phyloP scores from a whole-genome alignment of 2,888 invertebrate genomes.

The Aporophyla nigra region DNA sequence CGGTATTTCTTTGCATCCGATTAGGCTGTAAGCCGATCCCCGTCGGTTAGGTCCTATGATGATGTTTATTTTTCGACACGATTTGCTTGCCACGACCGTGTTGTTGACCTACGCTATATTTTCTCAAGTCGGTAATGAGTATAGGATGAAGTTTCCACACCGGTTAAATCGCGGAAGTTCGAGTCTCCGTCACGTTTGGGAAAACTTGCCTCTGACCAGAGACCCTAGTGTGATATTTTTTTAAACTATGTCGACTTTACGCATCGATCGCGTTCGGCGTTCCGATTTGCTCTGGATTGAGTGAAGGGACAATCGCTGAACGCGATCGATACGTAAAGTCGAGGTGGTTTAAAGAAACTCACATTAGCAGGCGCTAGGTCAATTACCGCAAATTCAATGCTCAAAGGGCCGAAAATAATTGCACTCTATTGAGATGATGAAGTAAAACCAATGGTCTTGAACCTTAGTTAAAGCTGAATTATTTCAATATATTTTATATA shows the following conservation, averaged over 20 bases:
- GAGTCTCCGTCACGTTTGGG: background rate
- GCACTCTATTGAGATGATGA: background rate
- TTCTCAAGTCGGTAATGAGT: background rate
- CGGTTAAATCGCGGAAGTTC: background rate
- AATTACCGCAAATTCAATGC: background rate
- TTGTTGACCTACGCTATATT: no score
- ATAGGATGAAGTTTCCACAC: slow-evolving; percentile 1
- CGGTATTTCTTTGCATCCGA: background rate
- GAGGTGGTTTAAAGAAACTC: no score
- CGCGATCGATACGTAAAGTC: no score
- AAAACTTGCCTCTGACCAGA: background rate
- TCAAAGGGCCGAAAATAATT: background rate
- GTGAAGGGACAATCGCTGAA: no score
- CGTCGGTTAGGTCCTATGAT: background rate
- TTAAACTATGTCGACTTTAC: no score
- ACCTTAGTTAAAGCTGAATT: background rate
- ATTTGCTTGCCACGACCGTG: background rate
- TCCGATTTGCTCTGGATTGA: no score
- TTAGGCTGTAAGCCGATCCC: background rate
- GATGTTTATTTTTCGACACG: background rate
- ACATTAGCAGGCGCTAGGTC: background rate
- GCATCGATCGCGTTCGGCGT: background rate
- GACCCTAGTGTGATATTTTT: no score
- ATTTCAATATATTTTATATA: background rate
- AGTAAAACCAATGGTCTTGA: background rate